phyloP scores from a whole-genome alignment of 2,888 invertebrate genomes.

The Crocallis elinguaria region DNA sequence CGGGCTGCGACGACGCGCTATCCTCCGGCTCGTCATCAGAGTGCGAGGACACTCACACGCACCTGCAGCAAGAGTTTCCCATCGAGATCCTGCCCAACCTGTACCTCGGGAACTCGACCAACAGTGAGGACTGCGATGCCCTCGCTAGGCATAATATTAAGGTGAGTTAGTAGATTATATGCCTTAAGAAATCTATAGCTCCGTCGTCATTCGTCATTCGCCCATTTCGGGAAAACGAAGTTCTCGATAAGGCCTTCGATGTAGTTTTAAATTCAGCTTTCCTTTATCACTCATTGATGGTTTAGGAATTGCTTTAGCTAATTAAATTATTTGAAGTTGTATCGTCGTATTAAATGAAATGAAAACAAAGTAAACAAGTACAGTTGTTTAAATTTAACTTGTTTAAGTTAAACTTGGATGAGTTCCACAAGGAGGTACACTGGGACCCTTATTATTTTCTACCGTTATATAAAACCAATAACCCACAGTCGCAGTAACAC shows the following conservation, averaged over 20 bases:
- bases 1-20: slow-evolving; percentile 87
- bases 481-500: no score
- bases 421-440: neutral
- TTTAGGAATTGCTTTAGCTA: no score
- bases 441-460: neutral
- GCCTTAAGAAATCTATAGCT: neutral
- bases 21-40: slow-evolving; percentile 90
- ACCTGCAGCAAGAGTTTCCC: slow-evolving; percentile 91
- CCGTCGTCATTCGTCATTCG: no score
- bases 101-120: slow-evolving; percentile 97
- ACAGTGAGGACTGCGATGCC: slow-evolving; percentile 95
- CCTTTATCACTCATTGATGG: no score
- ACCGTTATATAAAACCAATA: no score
- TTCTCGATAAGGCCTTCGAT: no score
- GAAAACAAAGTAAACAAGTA: neutral
- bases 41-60: slow-evolving; percentile 86
- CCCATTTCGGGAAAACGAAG: no score
- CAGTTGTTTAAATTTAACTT: neutral
- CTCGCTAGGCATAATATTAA: slow-evolving; percentile 95
- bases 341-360: no score
- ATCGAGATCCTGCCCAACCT: slow-evolving; percentile 97
- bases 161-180: slow-evolving; percentile 69
- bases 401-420: no score
- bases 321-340: no score
- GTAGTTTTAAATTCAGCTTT: no score